A percentile compares a stretch with the other conserved stretches of the same genome.
Conservation (phyloP, 2,113 vertebrate species). For the Nipponia nippon region DNA sequence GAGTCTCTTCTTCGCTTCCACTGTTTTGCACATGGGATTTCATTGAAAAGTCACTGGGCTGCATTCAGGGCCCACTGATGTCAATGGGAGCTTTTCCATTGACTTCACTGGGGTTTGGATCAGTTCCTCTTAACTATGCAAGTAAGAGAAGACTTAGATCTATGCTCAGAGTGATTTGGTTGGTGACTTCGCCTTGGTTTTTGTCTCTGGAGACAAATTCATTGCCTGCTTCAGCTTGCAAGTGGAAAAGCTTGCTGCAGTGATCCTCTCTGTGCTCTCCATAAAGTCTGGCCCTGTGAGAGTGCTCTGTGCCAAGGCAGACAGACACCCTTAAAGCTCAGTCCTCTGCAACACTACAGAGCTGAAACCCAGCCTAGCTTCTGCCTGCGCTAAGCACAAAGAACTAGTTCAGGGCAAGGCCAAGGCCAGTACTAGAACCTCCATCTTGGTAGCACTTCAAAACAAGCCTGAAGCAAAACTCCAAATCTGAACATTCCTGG, state of each 20-base stretch:
- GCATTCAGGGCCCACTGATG: not conserved
- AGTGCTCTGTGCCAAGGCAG: not conserved
- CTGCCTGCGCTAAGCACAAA: not conserved
- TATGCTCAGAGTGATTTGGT: not conserved
- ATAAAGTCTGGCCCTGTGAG: not conserved
- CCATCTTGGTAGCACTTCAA: not conserved
- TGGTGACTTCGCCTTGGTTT: not conserved
- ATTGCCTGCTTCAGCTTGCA: not conserved
- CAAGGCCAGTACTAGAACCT: not conserved
- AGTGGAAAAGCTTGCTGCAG: not conserved
- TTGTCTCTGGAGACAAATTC: not conserved
- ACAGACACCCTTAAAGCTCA: not conserved
- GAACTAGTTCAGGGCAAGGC: not conserved
- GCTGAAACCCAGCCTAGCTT: not conserved
- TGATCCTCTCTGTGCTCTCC: not conserved
- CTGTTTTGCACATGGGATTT: not conserved
- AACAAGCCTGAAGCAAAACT: not conserved
- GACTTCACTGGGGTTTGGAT: not conserved
- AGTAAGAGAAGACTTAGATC: not conserved
- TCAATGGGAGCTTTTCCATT: not conserved
- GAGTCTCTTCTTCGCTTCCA: not conserved
- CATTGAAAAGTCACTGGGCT: not conserved
- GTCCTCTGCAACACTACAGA: not conserved
- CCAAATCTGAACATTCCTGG: not conserved
- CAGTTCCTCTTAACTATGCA: not conserved